phyloP scores from a whole-genome alignment of 2,113 vertebrate genomes.

The Sphaerodactylus townsendi region DNA sequence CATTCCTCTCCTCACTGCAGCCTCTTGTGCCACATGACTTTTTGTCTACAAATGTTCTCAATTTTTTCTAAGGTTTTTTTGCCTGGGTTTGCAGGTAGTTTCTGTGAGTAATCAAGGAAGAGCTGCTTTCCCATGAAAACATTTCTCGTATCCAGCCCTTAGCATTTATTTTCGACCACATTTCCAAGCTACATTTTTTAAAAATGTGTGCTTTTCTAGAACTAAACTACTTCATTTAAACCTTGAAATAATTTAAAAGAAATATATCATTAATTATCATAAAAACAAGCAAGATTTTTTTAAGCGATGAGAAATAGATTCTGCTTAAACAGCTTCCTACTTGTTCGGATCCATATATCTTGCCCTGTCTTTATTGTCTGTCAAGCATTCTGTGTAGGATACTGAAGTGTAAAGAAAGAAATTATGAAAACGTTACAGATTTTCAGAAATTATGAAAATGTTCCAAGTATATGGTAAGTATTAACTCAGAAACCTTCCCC shows the following conservation, averaged over 20 bases:
- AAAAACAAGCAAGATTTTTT: too few species aligned
- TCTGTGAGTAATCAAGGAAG: too few species aligned
- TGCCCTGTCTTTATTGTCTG: not conserved
- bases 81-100: too few species aligned
- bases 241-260: not conserved
- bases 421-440: not conserved
- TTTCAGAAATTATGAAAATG: not conserved
- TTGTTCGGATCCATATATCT: conserved; percentile 11
- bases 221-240: not conserved
- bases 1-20: too few species aligned
- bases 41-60: too few species aligned
- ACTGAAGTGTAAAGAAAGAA: conserved; percentile 4
- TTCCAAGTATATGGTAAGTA: too few species aligned
- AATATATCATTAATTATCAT: too few species aligned
- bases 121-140: not conserved
- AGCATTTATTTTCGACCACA: not conserved
- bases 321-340: not conserved
- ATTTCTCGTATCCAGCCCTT: not conserved
- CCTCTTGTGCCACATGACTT: too few species aligned
- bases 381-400: not conserved
- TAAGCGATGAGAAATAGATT: not conserved
- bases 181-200: not conserved
- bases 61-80: too few species aligned
- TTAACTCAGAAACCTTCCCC: not conserved
- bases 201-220: not conserved